These are phyloP conservation scores for Eristalis arbustorum DNA, from an alignment of 2,888 invertebrate species.

Conservation along the genomic window DNA sequence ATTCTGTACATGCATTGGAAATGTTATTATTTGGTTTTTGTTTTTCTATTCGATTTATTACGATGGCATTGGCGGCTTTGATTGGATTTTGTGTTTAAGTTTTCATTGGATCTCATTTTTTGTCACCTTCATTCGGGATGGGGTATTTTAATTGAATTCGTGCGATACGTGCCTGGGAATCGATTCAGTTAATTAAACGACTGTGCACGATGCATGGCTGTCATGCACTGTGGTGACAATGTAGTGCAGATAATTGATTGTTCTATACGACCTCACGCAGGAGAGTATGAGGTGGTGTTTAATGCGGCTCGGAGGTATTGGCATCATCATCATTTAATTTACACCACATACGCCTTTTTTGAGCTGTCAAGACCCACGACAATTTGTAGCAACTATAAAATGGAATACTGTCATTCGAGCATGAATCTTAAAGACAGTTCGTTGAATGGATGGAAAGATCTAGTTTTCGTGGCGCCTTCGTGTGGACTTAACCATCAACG, in stretches of 20 bases:
- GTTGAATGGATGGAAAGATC: too few relatives aligned
- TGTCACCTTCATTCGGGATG: neutral
- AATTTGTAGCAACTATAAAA: too few relatives aligned
- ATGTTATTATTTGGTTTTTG: neutral
- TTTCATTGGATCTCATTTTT: neutral
- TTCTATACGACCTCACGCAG: neutral
- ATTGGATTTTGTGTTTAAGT: neutral
- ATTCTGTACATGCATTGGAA: conserved; percentile 14
- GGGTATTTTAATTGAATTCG: neutral
- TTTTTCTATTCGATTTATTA: neutral
- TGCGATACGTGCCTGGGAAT: neutral
- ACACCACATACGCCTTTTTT: too few relatives aligned
- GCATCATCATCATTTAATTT: too few relatives aligned
- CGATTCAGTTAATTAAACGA: neutral
- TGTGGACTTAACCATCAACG: too few relatives aligned
- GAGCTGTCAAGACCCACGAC: too few relatives aligned
- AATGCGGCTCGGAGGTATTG: too few relatives aligned
- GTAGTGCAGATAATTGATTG: neutral
- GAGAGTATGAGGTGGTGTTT: too few relatives aligned
- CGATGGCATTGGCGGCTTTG: conserved; percentile 32
- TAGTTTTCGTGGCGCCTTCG: too few relatives aligned
- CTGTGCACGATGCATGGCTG: neutral
- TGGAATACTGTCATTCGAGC: too few relatives aligned
- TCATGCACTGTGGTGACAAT: neutral
- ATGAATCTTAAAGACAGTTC: too few relatives aligned